Evolutionary conservation across 37 sponge, comb jelly and placozoan species (phyloP).

Genomic region (Eunapius fragilis): DNA sequence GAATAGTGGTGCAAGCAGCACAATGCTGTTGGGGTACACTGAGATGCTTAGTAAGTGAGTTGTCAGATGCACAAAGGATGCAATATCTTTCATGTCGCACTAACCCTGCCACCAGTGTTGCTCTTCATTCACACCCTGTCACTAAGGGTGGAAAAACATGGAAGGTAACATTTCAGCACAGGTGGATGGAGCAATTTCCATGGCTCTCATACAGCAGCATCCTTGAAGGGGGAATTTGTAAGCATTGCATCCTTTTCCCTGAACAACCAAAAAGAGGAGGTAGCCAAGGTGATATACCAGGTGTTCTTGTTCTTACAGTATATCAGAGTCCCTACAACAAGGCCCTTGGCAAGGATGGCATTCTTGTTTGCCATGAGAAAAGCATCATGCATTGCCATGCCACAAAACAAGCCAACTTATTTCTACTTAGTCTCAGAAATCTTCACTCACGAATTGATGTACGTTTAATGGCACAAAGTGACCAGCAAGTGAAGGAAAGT

Average conservation of each 20-base stretch:
- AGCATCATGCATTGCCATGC: slow-evolving; percentile 11
- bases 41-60: slow-evolving; percentile 12
- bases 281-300: slow-evolving; percentile 8
- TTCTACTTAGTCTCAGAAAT: background rate
- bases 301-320: slow-evolving; percentile 14
- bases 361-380: slow-evolving; percentile 23
- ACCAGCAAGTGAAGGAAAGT: slow-evolving; percentile 52
- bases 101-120: slow-evolving; percentile 14
- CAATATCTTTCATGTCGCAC: slow-evolving; percentile 22
- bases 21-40: slow-evolving; percentile 19
- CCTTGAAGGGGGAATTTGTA: slow-evolving; percentile 14
- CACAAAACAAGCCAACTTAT: slow-evolving; percentile 11
- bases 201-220: slow-evolving; percentile 27
- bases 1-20: slow-evolving; percentile 13
- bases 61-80: slow-evolving; percentile 18
- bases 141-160: slow-evolving; percentile 8
- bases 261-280: slow-evolving; percentile 13
- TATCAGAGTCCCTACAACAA: slow-evolving; percentile 16
- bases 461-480: slow-evolving; percentile 11
- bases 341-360: slow-evolving; percentile 44
- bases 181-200: slow-evolving; percentile 23
- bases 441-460: slow-evolving; percentile 18
- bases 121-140: slow-evolving; percentile 18
- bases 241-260: slow-evolving; percentile 9
- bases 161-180: slow-evolving; percentile 4